A percentile compares a stretch with the other conserved stretches of the same genome.
phyloP scores from a whole-genome alignment of 2,888 invertebrate genomes.

The Eristalis pertinax region DNA sequence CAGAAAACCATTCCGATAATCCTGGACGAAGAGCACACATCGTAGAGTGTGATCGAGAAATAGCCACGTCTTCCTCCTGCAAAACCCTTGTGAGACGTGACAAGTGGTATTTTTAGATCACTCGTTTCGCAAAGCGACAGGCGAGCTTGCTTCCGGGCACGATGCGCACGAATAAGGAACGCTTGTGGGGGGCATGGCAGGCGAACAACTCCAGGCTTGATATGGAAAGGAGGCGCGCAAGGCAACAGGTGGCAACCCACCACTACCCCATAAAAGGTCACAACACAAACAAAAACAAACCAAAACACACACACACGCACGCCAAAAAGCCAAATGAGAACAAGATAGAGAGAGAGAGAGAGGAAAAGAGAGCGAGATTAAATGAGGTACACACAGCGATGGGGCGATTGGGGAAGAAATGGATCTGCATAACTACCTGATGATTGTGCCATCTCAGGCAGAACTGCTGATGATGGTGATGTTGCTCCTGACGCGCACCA shows the following conservation, averaged over 20 bases:
- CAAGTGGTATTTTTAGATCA: neutral
- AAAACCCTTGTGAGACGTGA: slow-evolving; percentile 31
- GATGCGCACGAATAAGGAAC: neutral
- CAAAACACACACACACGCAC: neutral
- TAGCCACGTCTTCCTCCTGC: slow-evolving; percentile 24
- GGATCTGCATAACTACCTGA: slow-evolving; percentile 83
- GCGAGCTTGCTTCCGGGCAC: neutral
- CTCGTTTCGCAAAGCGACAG: neutral
- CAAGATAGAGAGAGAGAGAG: neutral
- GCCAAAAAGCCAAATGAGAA: neutral
- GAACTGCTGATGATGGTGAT: slow-evolving; percentile 85
- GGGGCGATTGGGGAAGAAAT: neutral
- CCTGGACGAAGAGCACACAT: slow-evolving; percentile 53
- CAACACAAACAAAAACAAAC: slow-evolving; percentile 26
- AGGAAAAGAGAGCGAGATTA: neutral
- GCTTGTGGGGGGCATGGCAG: neutral
- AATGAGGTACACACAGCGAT: neutral
- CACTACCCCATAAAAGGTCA: slow-evolving; percentile 67
- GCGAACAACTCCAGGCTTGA: neutral
- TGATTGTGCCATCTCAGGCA: slow-evolving; percentile 93
- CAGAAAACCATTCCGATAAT: slow-evolving; percentile 46
- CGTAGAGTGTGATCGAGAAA: neutral
- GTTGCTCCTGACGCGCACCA: slow-evolving; percentile 74
- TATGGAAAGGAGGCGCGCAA: neutral
- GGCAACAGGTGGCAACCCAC: slow-evolving; percentile 56